These are phyloP conservation scores for Apis dorsata DNA, from an alignment of 1,140 invertebrate genomes.

Conservation along the genomic window DNA sequence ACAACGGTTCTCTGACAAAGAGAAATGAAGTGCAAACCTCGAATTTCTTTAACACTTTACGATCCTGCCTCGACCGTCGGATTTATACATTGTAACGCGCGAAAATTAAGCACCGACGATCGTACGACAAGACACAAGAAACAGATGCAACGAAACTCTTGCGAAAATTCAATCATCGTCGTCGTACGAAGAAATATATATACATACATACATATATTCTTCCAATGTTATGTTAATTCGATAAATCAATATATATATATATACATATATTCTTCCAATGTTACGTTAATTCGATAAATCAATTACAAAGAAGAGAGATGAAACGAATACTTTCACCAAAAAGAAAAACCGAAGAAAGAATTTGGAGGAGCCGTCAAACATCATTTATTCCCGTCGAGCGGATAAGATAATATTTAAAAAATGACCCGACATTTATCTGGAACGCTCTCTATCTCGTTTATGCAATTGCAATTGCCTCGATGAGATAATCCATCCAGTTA, in stretches of 20 bases:
- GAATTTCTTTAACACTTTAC: neutral
- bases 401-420: too few species aligned
- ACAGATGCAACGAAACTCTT: neutral
- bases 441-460: neutral
- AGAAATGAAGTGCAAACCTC: neutral
- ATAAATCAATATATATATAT: slow-evolving; percentile 13
- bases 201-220: neutral
- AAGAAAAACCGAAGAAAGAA: neutral
- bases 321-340: slow-evolving; percentile 15
- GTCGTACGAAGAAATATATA: neutral
- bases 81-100: neutral
- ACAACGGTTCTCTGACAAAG: neutral
- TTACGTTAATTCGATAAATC: slow-evolving; percentile 3
- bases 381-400: too few species aligned
- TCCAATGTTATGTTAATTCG: neutral
- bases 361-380: too few species aligned
- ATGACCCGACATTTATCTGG: neutral
- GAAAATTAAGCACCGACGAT: neutral
- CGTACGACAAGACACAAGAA: too few species aligned
- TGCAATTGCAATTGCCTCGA: neutral
- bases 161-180: neutral
- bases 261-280: neutral
- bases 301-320: neutral
- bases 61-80: neutral
- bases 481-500: slow-evolving; percentile 3